A percentile compares a stretch with the other conserved stretches of the same genome.
These are phyloP conservation scores for Hyla sarda DNA, from an alignment of 2,113 vertebrate species.

Conservation along the genomic window DNA sequence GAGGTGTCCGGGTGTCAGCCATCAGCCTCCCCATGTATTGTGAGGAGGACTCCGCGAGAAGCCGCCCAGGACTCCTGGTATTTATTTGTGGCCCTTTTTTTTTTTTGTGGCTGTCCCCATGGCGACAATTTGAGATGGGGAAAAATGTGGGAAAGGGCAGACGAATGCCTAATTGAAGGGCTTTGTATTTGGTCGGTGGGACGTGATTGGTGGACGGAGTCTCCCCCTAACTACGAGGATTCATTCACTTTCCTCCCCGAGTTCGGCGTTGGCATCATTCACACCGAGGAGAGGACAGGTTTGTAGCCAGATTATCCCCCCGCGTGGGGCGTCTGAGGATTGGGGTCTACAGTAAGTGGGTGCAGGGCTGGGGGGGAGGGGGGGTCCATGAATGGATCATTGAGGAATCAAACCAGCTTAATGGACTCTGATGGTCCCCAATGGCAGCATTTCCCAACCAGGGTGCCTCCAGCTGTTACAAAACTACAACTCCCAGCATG, in stretches of 20 bases:
- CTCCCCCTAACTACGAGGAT: conserved; percentile 91
- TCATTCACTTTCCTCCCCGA: conserved; percentile 91
- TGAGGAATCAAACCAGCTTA: not conserved
- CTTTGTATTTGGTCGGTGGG: conserved; percentile 95
- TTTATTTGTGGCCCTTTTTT: conserved; percentile 78
- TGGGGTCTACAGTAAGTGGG: conserved; percentile 18
- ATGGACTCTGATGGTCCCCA: too few relatives aligned
- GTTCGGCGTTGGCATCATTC: conserved; percentile 62
- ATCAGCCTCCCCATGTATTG: conserved; percentile 62
- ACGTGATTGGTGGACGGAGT: conserved; percentile 97
- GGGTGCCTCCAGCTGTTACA: too few relatives aligned
- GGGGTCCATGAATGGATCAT: not conserved
- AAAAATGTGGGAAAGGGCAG: conserved; percentile 97
- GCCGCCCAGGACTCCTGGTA: conserved; percentile 77
- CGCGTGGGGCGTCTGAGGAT: not conserved
- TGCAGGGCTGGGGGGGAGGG: not conserved
- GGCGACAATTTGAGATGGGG: conserved; percentile 94
- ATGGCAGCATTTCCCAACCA: too few relatives aligned
- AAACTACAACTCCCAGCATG: too few relatives aligned
- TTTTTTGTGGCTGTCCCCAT: conserved; percentile 89
- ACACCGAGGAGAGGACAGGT: too few relatives aligned
- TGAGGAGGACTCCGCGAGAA: conserved; percentile 65
- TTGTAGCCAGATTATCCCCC: conserved; percentile 70
- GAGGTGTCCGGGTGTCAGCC: conserved; percentile 65
- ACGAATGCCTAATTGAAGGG: conserved; percentile 89